These are phyloP conservation scores for Elgaria multicarinata DNA, from an alignment of 2,113 vertebrate species.

Conservation along the genomic window DNA sequence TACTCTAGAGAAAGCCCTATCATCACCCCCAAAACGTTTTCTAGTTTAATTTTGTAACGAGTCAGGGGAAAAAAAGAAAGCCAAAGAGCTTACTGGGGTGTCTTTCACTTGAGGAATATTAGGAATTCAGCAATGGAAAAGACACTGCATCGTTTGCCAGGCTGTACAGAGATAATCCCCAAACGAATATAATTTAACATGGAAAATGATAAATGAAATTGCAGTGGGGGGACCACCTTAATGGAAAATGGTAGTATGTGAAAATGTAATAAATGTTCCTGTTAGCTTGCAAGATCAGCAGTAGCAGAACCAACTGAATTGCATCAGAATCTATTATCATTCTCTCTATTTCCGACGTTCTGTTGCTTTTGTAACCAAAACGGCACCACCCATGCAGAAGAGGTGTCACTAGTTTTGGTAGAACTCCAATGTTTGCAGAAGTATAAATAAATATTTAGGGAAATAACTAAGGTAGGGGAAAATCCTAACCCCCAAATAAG, in stretches of 20 bases:
- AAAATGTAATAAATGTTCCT: neutral
- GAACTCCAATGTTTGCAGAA: neutral
- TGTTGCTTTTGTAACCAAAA: neutral
- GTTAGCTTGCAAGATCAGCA: fast-evolving
- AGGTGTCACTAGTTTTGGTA: neutral
- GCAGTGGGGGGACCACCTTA: neutral
- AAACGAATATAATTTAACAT: neutral
- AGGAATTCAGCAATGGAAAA: neutral
- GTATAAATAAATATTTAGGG: neutral
- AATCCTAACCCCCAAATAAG: neutral
- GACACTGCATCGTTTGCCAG: neutral
- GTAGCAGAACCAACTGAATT: neutral
- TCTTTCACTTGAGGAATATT: constrained; percentile 3
- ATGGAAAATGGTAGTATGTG: fast-evolving
- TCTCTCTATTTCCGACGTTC: neutral
- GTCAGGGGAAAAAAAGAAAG: fast-evolving
- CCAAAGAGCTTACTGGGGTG: neutral
- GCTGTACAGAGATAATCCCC: neutral
- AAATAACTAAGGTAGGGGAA: neutral
- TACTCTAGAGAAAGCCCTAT: neutral
- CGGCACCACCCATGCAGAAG: neutral
- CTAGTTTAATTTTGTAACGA: neutral
- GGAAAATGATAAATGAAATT: neutral
- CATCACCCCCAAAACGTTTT: neutral
- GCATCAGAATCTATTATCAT: neutral